phyloP scores from a whole-genome alignment of 2,113 vertebrate genomes.

The Phodopus roborovskii region DNA sequence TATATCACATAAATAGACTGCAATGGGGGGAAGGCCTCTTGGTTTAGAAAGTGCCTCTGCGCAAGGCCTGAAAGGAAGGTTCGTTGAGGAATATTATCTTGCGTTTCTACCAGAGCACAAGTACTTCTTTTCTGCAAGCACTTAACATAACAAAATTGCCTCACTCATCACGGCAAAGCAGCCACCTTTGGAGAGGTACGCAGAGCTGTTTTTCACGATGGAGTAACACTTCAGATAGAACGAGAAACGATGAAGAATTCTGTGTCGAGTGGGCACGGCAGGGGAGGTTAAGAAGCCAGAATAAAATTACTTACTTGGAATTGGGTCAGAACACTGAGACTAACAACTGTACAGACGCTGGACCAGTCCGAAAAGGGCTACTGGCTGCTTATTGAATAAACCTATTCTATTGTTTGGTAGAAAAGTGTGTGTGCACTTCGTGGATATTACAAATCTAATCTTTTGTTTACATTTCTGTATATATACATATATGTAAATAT shows the following conservation, averaged over 20 bases:
- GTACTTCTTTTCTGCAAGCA: conserved; percentile 55
- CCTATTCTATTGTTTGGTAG: neutral
- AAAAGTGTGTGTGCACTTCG: neutral
- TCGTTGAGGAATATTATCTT: conserved; percentile 66
- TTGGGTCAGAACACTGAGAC: conserved; percentile 53
- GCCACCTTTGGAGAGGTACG: conserved; percentile 59
- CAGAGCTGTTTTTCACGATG: conserved; percentile 35
- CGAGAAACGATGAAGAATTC: conserved; percentile 68
- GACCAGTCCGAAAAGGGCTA: neutral
- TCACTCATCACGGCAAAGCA: conserved; percentile 68
- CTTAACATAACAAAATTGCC: conserved; percentile 75
- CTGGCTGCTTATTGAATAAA: conserved; percentile 15
- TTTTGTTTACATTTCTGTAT: neutral
- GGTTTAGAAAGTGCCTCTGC: conserved; percentile 53
- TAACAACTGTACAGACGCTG: neutral
- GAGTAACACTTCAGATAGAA: conserved; percentile 50
- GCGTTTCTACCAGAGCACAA: conserved; percentile 48
- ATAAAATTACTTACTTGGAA: conserved; percentile 61
- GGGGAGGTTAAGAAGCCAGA: conserved; percentile 45
- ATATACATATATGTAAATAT: too few relatives aligned
- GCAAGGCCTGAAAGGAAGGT: conserved; percentile 55
- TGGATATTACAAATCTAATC: neutral
- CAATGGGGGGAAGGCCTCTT: conserved; percentile 39
- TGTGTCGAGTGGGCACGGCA: neutral
- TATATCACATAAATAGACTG: conserved; percentile 71